Base-by-base conservation (phyloP, 1,140 invertebrate species). In the Pogonomyrmex barbatus region DNA sequence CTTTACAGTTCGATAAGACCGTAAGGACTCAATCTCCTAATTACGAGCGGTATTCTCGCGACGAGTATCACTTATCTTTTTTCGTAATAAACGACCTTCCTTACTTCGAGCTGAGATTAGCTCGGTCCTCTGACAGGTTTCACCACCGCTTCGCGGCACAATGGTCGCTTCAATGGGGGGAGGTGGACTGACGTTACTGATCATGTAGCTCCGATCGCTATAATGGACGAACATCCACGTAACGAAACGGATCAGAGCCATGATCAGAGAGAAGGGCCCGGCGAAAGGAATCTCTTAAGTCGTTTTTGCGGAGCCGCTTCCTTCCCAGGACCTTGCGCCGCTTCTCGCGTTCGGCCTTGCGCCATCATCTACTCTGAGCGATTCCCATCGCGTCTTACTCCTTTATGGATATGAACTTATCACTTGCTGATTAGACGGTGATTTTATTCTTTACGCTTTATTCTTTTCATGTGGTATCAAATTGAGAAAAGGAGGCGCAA, bases 171-270 rank as follows among this genome's bases (percentile, higher is more conserved):
- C 45, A 56, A 81, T 85, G 67, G 45, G 47, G 9, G 47, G 9
- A 68, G 10, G n/a, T 67, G 47, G 62, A 67, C 60, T 68, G 52
- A 68, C 67, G 75, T 58, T 88, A 73, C 77, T 70, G 77, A 81
- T 76, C 36, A 60, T 10, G 47, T 76, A 63, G 77, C 56, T 24
- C 24, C 10, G 75, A 76, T 81, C 60, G 75, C 56, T 70, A 70
- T 76, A 86, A 88, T 81, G 75, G 82, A 88, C 71, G 77, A 75
- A n/a, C 60, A 24, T 85, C 14, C 87, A 89, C 63, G 76, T 76
- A 85, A 76, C 67, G 81, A 85, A 67, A 42, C 47, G 82, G 54
- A 89, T 85, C 70, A 78, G 67, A 36, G 24, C 45, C 4, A 45
- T 73, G 45, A 88, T 89, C 84, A 85, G 52, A 85, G 58, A 68